phyloP scores from a whole-genome alignment of 2,888 invertebrate species.

The Pecten maximus region DNA sequence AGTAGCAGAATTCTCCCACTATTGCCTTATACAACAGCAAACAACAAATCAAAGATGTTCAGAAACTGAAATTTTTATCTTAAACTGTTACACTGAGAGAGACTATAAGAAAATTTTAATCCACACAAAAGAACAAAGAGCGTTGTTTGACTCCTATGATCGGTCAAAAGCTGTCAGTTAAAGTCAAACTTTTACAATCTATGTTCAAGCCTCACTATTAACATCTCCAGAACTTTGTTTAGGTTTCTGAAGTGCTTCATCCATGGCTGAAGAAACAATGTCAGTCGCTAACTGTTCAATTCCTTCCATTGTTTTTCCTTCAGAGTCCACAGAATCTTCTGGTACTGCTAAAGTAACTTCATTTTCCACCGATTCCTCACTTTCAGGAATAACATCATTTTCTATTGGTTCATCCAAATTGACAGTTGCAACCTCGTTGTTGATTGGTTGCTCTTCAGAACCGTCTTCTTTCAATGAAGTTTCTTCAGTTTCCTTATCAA shows the following conservation, averaged over 20 bases:
- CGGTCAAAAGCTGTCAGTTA: no score
- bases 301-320: neutral
- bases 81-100: no score
- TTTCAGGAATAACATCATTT: neutral
- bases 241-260: constrained; percentile 41
- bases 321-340: neutral
- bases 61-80: neutral
- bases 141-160: no score
- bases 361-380: neutral
- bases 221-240: neutral
- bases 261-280: constrained; percentile 45
- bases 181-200: no score
- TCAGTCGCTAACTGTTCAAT: constrained; percentile 44
- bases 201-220: neutral
- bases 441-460: neutral
- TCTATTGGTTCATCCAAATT: neutral
- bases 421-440: neutral
- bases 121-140: no score
- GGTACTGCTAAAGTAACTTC: neutral
- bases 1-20: neutral
- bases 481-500: neutral
- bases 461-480: neutral
- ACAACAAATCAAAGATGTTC: neutral
- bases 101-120: no score
- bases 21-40: neutral